Evolutionary conservation across 2,888 invertebrate species (phyloP).

Genomic region (Ctena decussata): DNA sequence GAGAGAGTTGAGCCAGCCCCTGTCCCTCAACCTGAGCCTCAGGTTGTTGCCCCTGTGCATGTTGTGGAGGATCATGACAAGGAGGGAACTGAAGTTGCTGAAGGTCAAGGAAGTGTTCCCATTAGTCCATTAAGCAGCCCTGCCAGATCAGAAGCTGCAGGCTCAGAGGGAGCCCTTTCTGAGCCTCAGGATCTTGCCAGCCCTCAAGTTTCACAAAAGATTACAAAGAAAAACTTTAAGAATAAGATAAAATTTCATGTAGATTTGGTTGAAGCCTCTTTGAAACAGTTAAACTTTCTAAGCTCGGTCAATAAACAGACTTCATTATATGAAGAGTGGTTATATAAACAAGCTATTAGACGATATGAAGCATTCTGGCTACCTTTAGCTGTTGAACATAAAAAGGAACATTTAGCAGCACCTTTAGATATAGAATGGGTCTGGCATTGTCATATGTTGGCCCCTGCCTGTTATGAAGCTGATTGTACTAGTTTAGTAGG

Average conservation of each 20-base stretch:
- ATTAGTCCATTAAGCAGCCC: slow-evolving; percentile 33
- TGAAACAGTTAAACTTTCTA: slow-evolving; percentile 79
- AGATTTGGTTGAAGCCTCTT: slow-evolving; percentile 65
- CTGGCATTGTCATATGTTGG: slow-evolving; percentile 87
- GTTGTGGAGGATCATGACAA: not conserved
- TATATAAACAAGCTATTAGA: slow-evolving; percentile 86
- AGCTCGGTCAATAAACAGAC: slow-evolving; percentile 75
- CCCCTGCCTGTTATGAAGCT: slow-evolving; percentile 82
- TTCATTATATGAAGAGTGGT: slow-evolving; percentile 81
- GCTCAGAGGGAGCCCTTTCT: slow-evolving; percentile 29
- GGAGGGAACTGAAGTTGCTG: not conserved
- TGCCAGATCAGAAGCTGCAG: slow-evolving; percentile 33
- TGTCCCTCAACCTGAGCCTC: slow-evolving; percentile 1
- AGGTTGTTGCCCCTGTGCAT: not conserved
- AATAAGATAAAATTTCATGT: slow-evolving; percentile 68
- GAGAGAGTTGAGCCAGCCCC: not conserved
- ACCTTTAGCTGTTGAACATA: slow-evolving; percentile 86
- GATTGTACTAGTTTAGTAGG: slow-evolving; percentile 81
- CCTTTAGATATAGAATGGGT: slow-evolving; percentile 88
- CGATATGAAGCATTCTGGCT: slow-evolving; percentile 88
- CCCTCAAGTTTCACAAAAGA: slow-evolving; percentile 64
- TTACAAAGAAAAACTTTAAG: slow-evolving; percentile 67
- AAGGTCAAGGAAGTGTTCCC: not conserved
- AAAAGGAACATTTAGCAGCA: slow-evolving; percentile 85
- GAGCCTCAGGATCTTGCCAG: slow-evolving; percentile 37